These are phyloP conservation scores for Hyperoplus immaculatus DNA, from an alignment of 2,797 vertebrate species.

Conservation along the genomic window DNA sequence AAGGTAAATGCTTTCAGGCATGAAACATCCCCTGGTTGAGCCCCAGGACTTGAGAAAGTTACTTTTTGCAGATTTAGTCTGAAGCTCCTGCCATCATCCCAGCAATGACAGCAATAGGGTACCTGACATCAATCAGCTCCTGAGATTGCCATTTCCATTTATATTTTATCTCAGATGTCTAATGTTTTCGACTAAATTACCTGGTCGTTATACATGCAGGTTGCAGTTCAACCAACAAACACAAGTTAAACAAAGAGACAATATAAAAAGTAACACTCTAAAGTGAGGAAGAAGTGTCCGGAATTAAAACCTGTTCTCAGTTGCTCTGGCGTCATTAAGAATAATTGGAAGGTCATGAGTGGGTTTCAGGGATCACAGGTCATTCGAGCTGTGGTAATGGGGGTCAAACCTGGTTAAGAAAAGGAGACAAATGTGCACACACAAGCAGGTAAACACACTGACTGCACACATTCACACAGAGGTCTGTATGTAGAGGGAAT, in stretches of 20 bases:
- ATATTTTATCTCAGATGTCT: too few relatives aligned
- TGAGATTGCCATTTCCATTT: too few relatives aligned
- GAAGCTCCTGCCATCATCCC: not conserved
- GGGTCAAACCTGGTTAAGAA: slow-evolving; percentile 23
- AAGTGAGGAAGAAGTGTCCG: not conserved
- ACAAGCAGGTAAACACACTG: slow-evolving; percentile 8
- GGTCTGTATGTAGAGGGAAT: not conserved
- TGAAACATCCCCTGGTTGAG: not conserved
- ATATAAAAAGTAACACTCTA: not conserved
- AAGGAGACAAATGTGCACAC: not conserved
- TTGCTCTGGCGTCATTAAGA: slow-evolving; percentile 7
- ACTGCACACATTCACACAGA: not conserved
- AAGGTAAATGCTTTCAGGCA: not conserved
- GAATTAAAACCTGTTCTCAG: not conserved
- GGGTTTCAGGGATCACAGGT: slow-evolving; percentile 19
- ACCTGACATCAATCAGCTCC: not conserved
- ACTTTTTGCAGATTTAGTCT: not conserved
- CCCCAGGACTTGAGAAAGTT: too few relatives aligned
- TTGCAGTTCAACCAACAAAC: not conserved
- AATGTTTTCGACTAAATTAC: too few relatives aligned
- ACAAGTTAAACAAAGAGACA: not conserved
- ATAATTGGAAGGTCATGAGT: slow-evolving; percentile 1
- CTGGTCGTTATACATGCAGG: not conserved
- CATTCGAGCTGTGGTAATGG: slow-evolving; percentile 36
- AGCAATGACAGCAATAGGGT: not conserved